Base-by-base conservation (phyloP, 1,140 invertebrate species). In the Belonocnema kinseyi region DNA sequence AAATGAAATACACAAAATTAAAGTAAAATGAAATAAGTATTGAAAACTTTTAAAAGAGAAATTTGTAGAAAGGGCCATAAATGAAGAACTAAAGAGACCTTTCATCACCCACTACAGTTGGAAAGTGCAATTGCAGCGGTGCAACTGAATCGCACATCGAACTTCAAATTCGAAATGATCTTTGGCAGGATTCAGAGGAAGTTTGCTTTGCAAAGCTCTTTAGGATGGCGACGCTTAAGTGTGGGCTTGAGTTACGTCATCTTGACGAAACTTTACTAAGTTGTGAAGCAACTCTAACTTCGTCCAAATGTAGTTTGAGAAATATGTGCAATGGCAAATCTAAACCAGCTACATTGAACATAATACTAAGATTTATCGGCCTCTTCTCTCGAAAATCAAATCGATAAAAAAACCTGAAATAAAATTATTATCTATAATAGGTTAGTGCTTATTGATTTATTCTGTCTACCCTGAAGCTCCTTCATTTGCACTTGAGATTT, bases 111-210 rank as follows among this genome's bases (percentile, higher is more conserved):
- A 26, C 33, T 21, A 26, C 61, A 66, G 61, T 66, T 66, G n/a
- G 61, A 66, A 66, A 66, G 61, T 66, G 61, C 61, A 66, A 66
- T 66, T 66, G 61, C 61, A 16, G 58, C 58, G 58, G 40, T 40
- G 14, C 26, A 0, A n/a, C 40, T 14, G 61, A 66, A 40, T 66
- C 61, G 26, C 61, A 26, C 40, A n/a, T 40, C 61, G 33, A 66
- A 66, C 61, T 66, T 66, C 61, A 66, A 66, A 66, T 66, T 33
- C 61, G 21, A 66, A 66, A 46, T 66, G 61, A 66, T 66, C 61
- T 66, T 66, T 66, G 61, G 40, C 61, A 66, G 61, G 40, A 66
- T 66, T 66, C 40, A 16, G 61, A 40, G 61, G 61, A 66, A 66
- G 61, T 66, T 66, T 26, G 61, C 61, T 66, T 66, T 33, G 61